Evolutionary conservation across 2,797 vertebrate genomes (phyloP).

Genomic region (Sebastes kiyomatsui): DNA sequence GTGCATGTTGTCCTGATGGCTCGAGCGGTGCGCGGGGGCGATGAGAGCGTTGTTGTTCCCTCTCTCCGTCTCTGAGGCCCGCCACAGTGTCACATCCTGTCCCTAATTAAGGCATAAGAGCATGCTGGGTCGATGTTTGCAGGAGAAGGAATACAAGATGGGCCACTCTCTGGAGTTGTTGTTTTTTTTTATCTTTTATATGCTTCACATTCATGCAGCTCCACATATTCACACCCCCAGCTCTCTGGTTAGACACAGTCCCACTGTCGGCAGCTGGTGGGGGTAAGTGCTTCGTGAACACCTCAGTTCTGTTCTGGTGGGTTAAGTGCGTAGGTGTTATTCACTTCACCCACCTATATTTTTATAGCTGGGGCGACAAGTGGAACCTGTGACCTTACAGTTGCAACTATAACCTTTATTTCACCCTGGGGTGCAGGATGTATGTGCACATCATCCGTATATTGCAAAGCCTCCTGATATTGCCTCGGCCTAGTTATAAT

Average conservation of each 20-base stretch:
- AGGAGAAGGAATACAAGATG: background rate
- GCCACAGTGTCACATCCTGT: conserved; percentile 15
- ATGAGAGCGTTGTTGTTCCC: conserved; percentile 5
- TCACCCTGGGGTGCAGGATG: background rate
- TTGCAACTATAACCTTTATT: background rate
- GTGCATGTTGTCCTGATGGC: conserved; percentile 29
- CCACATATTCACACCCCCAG: conserved; percentile 23
- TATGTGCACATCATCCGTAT: background rate
- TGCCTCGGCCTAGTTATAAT: background rate
- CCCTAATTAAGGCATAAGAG: conserved; percentile 47
- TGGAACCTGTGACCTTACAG: conserved; percentile 21
- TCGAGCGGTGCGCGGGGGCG: background rate
- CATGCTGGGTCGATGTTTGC: conserved; percentile 32
- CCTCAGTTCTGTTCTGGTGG: background rate
- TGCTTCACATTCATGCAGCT: conserved; percentile 25
- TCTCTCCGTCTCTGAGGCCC: conserved; percentile 31
- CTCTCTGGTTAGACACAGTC: background rate
- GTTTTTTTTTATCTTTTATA: background rate
- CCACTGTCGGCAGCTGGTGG: background rate
- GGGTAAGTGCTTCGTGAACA: conserved; percentile 16
- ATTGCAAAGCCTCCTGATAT: conserved; percentile 24
- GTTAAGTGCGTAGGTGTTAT: conserved; percentile 12
- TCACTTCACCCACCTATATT: conserved; percentile 6
- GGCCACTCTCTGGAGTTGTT: background rate
- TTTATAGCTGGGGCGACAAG: background rate